Percentiles rank a stretch among this genome's conserved stretches.
Conservation (phyloP, 2,797 vertebrate genomes). For the Bradypus variegatus region DNA sequence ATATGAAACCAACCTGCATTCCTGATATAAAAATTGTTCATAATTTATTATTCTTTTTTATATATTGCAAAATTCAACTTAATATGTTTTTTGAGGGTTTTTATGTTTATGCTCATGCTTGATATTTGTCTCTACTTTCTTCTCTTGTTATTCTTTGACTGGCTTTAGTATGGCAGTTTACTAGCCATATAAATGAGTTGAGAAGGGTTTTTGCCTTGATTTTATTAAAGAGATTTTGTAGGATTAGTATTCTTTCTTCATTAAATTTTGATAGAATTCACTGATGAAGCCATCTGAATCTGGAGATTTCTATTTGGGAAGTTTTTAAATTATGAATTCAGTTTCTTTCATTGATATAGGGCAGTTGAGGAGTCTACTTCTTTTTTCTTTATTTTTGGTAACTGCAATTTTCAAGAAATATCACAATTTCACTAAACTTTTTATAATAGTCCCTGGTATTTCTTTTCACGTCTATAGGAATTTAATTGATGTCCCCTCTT, state of each 20-base stretch:
- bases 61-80: background rate
- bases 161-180: background rate
- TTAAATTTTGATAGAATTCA: background rate
- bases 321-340: background rate
- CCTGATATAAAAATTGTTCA: background rate
- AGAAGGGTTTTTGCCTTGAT: background rate
- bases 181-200: background rate
- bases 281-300: background rate
- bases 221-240: background rate
- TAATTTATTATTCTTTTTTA: background rate
- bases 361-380: background rate
- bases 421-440: background rate
- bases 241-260: background rate
- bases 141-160: background rate
- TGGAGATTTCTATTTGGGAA: background rate
- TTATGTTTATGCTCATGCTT: background rate
- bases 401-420: background rate
- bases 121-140: background rate
- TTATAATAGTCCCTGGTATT: background rate
- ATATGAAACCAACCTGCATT: background rate
- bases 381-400: background rate
- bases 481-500: background rate
- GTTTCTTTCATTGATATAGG: background rate
- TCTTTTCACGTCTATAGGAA: background rate
- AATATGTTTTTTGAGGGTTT: background rate